phyloP scores from a whole-genome alignment of 1,140 invertebrate genomes.

The Drosophila littoralis region DNA sequence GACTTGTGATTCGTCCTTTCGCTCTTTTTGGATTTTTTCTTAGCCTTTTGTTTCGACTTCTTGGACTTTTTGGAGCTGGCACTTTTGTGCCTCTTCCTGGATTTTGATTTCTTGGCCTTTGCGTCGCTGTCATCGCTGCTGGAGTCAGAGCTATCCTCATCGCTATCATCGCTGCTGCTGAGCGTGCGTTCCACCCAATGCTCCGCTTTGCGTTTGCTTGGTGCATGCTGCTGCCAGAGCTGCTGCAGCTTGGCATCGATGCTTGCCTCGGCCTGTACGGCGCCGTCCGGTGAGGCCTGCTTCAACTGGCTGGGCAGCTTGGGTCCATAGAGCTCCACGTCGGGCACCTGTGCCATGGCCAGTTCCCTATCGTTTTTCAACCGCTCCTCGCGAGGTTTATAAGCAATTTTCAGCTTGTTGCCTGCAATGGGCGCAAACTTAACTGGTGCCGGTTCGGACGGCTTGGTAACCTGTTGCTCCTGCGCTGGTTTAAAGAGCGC shows the following conservation, averaged over 20 bases:
- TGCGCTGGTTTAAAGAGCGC: constrained; percentile 85
- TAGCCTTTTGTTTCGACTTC: constrained; percentile 57
- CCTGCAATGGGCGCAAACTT: constrained; percentile 65
- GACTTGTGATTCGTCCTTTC: constrained; percentile 61
- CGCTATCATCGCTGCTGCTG: constrained; percentile 38
- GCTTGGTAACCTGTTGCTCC: background rate
- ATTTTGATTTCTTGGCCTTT: constrained; percentile 49
- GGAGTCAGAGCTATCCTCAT: constrained; percentile 50
- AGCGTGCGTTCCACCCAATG: constrained; percentile 65
- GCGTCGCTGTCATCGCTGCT: constrained; percentile 20
- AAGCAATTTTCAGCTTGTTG: constrained; percentile 64
- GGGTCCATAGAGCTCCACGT: constrained; percentile 59
- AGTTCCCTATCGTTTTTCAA: constrained; percentile 62
- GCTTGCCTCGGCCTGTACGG: constrained; percentile 21
- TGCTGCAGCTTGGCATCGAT: constrained; percentile 69
- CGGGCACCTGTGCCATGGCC: constrained; percentile 45
- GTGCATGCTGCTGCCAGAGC: constrained; percentile 59
- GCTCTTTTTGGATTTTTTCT: constrained; percentile 78
- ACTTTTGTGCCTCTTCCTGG: constrained; percentile 65
- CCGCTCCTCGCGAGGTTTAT: constrained; percentile 60
- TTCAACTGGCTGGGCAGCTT: constrained; percentile 39
- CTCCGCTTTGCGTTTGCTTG: constrained; percentile 55
- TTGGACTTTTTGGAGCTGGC: constrained; percentile 61
- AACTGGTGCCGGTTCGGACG: constrained; percentile 5
- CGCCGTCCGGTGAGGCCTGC: background rate